Evolutionary conservation across 2,888 invertebrate genomes (phyloP).

Genomic region (Cataglyphis rosenhaueri): DNA sequence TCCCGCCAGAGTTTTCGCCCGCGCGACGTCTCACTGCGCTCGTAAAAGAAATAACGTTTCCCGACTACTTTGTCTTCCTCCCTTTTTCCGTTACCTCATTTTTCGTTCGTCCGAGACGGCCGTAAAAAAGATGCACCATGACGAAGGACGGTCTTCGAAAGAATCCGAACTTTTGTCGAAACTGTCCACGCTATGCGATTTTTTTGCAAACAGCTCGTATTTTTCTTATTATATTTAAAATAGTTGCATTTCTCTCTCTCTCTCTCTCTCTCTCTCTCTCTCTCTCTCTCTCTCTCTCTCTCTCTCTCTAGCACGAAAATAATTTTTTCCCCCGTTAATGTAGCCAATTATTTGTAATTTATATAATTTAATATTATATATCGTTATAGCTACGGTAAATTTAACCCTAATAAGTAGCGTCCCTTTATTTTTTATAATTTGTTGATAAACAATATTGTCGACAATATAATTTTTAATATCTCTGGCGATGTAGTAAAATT

Average conservation of each 20-base stretch:
- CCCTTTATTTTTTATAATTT: background rate
- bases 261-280: no score
- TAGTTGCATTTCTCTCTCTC: background rate
- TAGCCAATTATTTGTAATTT: background rate
- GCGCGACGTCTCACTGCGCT: constrained; percentile 46
- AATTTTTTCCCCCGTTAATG: background rate
- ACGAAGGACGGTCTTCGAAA: constrained; percentile 3
- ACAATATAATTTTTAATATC: background rate
- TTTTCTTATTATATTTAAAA: constrained; percentile 2
- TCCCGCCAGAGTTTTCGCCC: constrained; percentile 37
- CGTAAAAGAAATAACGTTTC: constrained; percentile 64
- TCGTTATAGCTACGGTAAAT: background rate
- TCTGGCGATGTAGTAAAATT: background rate
- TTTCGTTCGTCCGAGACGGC: background rate
- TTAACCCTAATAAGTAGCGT: background rate
- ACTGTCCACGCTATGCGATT: constrained; percentile 3
- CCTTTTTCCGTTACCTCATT: constrained; percentile 24
- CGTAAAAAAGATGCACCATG: constrained; percentile 24
- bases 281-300: no score
- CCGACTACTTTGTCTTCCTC: constrained; percentile 25
- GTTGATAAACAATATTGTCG: background rate
- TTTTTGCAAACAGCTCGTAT: constrained; percentile 11
- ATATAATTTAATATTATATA: background rate
- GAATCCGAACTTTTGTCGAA: constrained; percentile 18
- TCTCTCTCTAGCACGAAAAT: background rate